Percentiles rank a stretch among this genome's conserved stretches.
Conservation (phyloP, 2,888 invertebrate species). For the Acanthosoma haemorrhoidale region DNA sequence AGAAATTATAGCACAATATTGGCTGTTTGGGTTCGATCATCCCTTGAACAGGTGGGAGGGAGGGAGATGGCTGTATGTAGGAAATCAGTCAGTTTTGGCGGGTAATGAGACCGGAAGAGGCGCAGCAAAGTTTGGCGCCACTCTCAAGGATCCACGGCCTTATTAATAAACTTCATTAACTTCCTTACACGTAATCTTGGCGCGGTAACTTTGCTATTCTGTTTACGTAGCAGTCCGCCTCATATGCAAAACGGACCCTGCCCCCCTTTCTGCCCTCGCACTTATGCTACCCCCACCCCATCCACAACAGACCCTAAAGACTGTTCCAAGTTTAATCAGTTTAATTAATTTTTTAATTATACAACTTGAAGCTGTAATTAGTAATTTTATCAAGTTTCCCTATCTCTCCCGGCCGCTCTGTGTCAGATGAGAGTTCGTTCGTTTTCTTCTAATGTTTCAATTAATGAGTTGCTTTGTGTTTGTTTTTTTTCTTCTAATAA, state of each 20-base stretch:
- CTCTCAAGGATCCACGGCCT: constrained; percentile 21
- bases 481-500: no score
- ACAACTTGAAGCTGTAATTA: constrained; percentile 29
- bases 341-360: constrained; percentile 32
- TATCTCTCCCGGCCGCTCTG: not conserved
- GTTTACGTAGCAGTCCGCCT: constrained; percentile 30
- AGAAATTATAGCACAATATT: no score
- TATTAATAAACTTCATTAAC: constrained; percentile 31
- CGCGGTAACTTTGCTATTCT: constrained; percentile 27
- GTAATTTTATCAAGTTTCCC: constrained; percentile 28
- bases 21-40: not conserved
- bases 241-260: constrained; percentile 30
- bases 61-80: no score
- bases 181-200: constrained; percentile 30
- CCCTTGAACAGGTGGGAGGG: not conserved
- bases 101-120: constrained; percentile 24
- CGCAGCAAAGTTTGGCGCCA: constrained; percentile 7
- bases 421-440: not conserved
- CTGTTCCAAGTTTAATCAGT: constrained; percentile 30
- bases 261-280: no score
- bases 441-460: no score
- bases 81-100: constrained; percentile 23
- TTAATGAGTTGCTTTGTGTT: no score
- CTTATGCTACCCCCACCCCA: not conserved
- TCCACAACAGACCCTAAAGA: not conserved